A percentile compares a stretch with the other conserved stretches of the same genome.
Conservation (phyloP, 1,140 invertebrate species). For the Ostrea edulis region DNA sequence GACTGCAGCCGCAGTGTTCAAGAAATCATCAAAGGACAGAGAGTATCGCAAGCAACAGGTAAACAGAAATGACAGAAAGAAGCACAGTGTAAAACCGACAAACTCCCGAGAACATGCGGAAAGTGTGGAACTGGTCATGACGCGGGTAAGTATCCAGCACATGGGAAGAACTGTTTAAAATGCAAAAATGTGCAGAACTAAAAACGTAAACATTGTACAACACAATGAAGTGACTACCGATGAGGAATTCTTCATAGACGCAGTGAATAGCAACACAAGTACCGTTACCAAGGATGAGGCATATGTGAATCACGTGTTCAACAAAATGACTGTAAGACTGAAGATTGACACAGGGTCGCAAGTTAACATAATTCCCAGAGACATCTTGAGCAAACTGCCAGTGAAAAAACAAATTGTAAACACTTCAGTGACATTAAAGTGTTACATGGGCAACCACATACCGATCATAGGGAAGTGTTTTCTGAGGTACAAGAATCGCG, state of each 20-base stretch:
- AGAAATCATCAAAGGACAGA: no score
- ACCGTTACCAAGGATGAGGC: no score
- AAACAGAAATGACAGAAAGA: no score
- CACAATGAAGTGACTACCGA: no score
- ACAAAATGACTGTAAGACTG: background rate
- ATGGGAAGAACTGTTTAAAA: constrained; percentile 16
- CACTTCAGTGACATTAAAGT: background rate
- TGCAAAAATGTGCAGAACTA: background rate
- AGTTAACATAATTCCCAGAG: background rate
- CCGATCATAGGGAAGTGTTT: background rate
- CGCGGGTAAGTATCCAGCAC: constrained; percentile 19
- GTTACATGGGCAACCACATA: constrained; percentile 5
- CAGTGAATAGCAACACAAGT: background rate
- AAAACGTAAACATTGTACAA: background rate
- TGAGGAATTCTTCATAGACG: background rate
- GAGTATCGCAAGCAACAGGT: no score
- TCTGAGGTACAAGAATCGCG: background rate
- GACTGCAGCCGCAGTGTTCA: no score
- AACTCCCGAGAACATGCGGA: no score
- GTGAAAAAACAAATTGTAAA: background rate
- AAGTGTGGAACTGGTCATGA: constrained; percentile 30
- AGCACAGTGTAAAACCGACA: no score
- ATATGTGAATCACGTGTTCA: background rate
- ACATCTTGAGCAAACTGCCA: background rate
- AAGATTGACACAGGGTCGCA: background rate